These are phyloP conservation scores for Campylomormyrus numenius DNA, from an alignment of 2,113 vertebrate species.

Conservation along the genomic window DNA sequence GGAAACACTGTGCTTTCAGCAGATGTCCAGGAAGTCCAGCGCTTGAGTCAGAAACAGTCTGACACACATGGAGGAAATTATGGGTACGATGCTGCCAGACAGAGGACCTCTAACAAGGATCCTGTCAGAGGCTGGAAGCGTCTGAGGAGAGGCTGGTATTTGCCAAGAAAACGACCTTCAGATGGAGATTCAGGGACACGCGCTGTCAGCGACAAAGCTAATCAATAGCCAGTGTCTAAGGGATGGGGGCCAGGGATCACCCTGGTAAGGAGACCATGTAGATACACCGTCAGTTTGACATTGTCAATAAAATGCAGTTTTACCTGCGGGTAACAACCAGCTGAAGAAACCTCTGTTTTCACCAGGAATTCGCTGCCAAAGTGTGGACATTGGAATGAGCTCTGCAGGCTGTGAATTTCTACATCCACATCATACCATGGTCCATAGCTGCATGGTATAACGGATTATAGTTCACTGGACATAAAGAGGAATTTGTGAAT, in stretches of 20 bases:
- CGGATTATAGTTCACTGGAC: background rate
- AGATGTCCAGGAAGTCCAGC: background rate
- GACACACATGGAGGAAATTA: slow-evolving; percentile 3
- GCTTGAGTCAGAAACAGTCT: slow-evolving; percentile 4
- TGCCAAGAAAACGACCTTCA: slow-evolving; percentile 23
- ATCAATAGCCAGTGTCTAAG: background rate
- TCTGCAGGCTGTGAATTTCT: background rate
- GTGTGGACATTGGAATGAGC: background rate
- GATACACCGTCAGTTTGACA: background rate
- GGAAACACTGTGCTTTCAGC: slow-evolving; percentile 5
- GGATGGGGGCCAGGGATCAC: background rate
- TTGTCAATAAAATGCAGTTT: background rate
- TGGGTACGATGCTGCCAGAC: slow-evolving; percentile 3
- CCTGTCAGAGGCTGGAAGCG: slow-evolving; percentile 13
- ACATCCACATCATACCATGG: background rate
- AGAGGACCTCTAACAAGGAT: slow-evolving; percentile 13
- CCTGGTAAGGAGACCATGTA: background rate
- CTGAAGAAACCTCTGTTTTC: background rate
- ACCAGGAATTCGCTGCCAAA: background rate
- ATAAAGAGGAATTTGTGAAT: background rate
- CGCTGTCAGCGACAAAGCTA: background rate
- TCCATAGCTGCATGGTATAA: background rate
- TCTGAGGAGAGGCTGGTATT: background rate
- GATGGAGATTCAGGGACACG: background rate
- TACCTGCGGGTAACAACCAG: background rate